A percentile compares a stretch with the other conserved stretches of the same genome.
Evolutionary conservation across 2,888 invertebrate genomes (phyloP).

Genomic region (Lamellibrachia columna): DNA sequence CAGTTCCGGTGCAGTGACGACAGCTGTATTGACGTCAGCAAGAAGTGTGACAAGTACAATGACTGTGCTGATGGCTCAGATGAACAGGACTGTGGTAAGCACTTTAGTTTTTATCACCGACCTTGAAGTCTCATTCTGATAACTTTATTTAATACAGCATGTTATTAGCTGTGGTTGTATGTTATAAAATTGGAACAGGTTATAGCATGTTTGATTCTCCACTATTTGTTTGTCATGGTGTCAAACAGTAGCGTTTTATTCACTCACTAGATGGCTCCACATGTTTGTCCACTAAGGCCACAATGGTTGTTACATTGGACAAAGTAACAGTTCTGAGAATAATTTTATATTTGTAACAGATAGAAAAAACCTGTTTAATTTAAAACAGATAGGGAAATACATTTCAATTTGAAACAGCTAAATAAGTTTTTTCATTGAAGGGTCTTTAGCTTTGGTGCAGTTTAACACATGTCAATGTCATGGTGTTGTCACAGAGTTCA

Average conservation of each 20-base stretch:
- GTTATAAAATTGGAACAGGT: not conserved
- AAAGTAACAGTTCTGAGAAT: not conserved
- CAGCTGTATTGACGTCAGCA: slow-evolving; percentile 32
- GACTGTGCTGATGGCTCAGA: slow-evolving; percentile 39
- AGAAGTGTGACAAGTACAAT: slow-evolving; percentile 34
- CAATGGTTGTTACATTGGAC: not conserved
- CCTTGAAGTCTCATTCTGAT: not conserved
- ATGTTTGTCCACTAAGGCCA: not conserved
- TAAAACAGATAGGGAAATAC: no score
- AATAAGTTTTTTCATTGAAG: no score
- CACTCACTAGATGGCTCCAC: no score
- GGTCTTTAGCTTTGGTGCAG: no score
- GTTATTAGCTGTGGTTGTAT: not conserved
- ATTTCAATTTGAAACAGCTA: no score
- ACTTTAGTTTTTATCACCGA: not conserved
- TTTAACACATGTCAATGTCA: not conserved
- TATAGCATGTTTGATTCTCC: no score
- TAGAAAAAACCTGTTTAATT: no score
- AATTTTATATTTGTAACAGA: not conserved
- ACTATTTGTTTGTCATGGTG: no score
- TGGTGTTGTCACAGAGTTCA: slow-evolving; percentile 13
- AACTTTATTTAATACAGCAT: not conserved
- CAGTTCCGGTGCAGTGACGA: slow-evolving; percentile 38
- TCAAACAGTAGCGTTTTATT: no score
- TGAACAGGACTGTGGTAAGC: slow-evolving; percentile 34